Conservation (phyloP, 2,113 vertebrate genomes). For the Ranitomeya variabilis region DNA sequence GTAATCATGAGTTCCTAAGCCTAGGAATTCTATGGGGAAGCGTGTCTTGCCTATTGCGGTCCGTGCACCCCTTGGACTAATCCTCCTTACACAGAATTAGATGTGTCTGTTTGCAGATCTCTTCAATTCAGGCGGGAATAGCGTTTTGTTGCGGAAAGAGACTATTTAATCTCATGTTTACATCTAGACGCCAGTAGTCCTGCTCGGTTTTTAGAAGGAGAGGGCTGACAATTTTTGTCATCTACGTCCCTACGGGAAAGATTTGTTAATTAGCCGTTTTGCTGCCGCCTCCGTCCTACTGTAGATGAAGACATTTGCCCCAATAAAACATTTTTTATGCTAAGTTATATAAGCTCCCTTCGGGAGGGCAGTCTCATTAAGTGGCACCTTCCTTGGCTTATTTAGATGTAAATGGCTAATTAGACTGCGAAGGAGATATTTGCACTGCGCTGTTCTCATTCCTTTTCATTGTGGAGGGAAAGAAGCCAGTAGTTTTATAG, state of each 20-base stretch:
- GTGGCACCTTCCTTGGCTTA: not conserved
- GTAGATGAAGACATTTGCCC: not conserved
- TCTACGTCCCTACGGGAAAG: not conserved
- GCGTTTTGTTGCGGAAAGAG: not conserved
- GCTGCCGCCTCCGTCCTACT: not conserved
- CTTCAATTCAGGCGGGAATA: not conserved
- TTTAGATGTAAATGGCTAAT: not conserved
- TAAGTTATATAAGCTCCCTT: not conserved
- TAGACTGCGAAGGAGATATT: not conserved
- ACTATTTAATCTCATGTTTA: constrained; percentile 42
- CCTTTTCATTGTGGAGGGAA: not conserved
- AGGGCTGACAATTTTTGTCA: constrained; percentile 12
- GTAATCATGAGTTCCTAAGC: constrained; percentile 22
- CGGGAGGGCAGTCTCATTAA: not conserved
- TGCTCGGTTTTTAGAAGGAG: constrained; percentile 14
- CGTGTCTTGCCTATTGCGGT: not conserved
- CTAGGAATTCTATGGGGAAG: not conserved
- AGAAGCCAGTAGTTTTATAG: not conserved
- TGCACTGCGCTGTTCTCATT: not conserved
- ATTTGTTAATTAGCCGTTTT: constrained; percentile 29
- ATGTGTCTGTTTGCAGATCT: not conserved
- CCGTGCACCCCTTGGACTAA: not conserved
- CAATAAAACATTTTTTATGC: not conserved
- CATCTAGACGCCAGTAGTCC: constrained; percentile 32
- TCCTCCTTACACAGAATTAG: constrained; percentile 11